Evolutionary conservation across 2,113 vertebrate species (phyloP).

Genomic region (Malurus melanocephalus): DNA sequence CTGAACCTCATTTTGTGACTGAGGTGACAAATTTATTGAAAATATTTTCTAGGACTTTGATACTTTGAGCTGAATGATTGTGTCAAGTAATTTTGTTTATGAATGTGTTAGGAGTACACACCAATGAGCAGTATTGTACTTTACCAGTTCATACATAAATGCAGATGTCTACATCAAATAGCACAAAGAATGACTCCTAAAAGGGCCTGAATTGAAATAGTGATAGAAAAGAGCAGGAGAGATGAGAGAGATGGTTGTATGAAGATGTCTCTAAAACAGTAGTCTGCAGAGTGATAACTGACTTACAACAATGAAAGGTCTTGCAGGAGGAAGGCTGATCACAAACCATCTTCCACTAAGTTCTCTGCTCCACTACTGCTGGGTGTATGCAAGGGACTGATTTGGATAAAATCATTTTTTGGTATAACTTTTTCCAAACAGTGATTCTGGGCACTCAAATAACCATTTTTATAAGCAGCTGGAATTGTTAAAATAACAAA

Average conservation of each 20-base stretch:
- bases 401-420: neutral
- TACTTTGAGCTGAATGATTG: neutral
- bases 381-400: neutral
- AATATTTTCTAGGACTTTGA: neutral
- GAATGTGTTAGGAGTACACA: neutral
- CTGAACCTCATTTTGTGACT: neutral
- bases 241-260: neutral
- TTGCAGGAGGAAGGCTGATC: neutral
- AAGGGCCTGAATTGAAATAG: neutral
- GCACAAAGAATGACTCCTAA: neutral
- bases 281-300: neutral
- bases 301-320: neutral
- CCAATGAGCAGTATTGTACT: neutral
- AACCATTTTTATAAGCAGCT: neutral
- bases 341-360: neutral
- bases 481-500: neutral
- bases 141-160: neutral
- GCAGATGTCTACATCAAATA: neutral
- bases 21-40: neutral
- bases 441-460: neutral
- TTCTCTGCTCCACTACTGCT: neutral
- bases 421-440: neutral
- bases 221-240: neutral
- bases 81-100: neutral
- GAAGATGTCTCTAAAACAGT: neutral